Evolutionary conservation across 2,888 invertebrate genomes (phyloP), one percentile per base, ranked within the genome.

Genomic region (Rhorus exstirpatorius): DNA sequence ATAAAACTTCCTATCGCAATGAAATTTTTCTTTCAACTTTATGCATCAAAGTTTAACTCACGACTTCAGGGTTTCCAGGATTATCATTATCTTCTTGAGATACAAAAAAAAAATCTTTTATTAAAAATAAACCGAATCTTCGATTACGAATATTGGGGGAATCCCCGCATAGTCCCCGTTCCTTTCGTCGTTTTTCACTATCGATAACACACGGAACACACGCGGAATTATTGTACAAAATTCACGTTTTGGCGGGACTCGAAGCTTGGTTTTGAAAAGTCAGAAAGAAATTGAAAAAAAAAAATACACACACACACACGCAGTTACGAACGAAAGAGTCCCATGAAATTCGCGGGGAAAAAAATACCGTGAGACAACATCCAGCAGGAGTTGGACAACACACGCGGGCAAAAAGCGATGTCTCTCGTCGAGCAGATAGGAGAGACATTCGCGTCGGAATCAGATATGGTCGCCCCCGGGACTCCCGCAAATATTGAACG

Each of bases 401-500:
- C 63, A 17, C 71, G 67, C 65, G 21, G 19, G 35, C 31, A n/a
- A 6, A 31, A 76, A 79, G 65, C 68, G 81, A 75, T 76, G 67
- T 58, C 55, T 49, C 70, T 63, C 38, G 46, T 41, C 68, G 61
- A 60, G 53, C n/a, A n/a, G n/a, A n/a, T n/a, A n/a, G 44, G 61
- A 41, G 53, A 65, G 58, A 65, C 55, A 75, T 79, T 74, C n/a
- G n/a, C 70, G 82, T 71, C 41, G 70, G 53, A 76, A 79, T 75
- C 75, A 60, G 58, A 79, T 71, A 79, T 61, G 26, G 17, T 19
- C 31, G 44, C 78, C 61, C 46, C 46, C 49, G 61, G 77, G 53
- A 68, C 79, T 79, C 63, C 65, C 78, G 75, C 82, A 82, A 82
- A 79, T 82, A 82, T 82, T 79, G 79, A 82, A 82, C 82, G 75